These are phyloP conservation scores for Lithosia quadra DNA, from an alignment of 2,888 invertebrate genomes.

Conservation along the genomic window DNA sequence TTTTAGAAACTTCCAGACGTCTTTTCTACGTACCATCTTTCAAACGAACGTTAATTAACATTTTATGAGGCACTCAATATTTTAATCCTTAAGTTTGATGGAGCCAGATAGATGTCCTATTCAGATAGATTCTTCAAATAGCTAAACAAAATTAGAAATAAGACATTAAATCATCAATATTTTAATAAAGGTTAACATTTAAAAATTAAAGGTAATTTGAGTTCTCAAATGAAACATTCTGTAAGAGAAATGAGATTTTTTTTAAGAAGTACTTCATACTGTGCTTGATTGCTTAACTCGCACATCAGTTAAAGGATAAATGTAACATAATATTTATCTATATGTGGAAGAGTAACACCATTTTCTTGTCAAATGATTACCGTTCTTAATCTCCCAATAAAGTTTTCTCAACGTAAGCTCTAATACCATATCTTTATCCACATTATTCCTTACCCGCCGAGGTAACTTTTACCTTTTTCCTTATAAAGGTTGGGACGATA, in stretches of 20 bases:
- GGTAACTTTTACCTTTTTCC: slow-evolving; percentile 27
- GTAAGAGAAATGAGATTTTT: no score
- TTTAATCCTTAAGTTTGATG: slow-evolving; percentile 1
- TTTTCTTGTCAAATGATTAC: slow-evolving; percentile 3
- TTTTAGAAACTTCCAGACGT: slow-evolving; percentile 5
- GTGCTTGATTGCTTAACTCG: no score
- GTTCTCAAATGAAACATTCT: neutral
- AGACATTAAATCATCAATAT: slow-evolving; percentile 31
- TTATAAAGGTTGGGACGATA: slow-evolving; percentile 42
- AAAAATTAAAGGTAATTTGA: slow-evolving; percentile 21
- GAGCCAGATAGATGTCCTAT: neutral
- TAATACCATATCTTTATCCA: slow-evolving; percentile 27
- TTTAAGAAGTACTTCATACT: no score
- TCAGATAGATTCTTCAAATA: neutral
- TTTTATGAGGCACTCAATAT: slow-evolving; percentile 5
- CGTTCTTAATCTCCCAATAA: slow-evolving; percentile 9
- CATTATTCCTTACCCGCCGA: slow-evolving; percentile 21
- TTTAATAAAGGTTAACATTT: slow-evolving; percentile 24
- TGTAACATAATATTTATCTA: neutral
- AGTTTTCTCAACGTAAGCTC: slow-evolving; percentile 5
- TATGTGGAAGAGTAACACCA: neutral
- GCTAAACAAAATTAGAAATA: slow-evolving; percentile 23
- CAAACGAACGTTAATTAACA: slow-evolving; percentile 7
- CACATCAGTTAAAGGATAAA: no score
- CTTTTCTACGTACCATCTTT: slow-evolving; percentile 2